Conservation (phyloP, 2,797 vertebrate genomes). For the Darevskia mixta region DNA sequence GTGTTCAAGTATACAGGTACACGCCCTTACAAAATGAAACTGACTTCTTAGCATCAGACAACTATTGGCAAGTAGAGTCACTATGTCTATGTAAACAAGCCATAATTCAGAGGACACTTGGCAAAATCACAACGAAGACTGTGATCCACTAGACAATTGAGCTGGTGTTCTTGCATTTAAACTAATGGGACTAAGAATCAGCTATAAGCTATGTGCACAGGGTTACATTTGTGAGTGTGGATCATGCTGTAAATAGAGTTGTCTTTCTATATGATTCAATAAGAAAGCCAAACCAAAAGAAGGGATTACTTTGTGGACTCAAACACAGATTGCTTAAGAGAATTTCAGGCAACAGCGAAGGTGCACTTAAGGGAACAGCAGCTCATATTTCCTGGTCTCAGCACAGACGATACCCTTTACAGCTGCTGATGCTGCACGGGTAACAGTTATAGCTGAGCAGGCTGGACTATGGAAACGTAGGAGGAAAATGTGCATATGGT, state of each 20-base stretch:
- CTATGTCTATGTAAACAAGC: slow-evolving; percentile 23
- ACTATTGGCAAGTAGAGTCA: slow-evolving; percentile 36
- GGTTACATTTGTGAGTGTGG: not conserved
- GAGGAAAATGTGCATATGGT: slow-evolving; percentile 18
- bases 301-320: slow-evolving; percentile 28
- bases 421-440: not conserved
- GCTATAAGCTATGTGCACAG: not conserved
- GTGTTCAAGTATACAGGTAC: slow-evolving; percentile 9
- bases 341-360: slow-evolving; percentile 47
- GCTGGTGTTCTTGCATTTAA: not conserved
- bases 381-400: slow-evolving; percentile 46
- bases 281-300: not conserved
- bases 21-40: slow-evolving; percentile 7
- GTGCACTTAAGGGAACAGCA: slow-evolving; percentile 11
- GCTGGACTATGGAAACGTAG: not conserved
- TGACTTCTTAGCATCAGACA: slow-evolving; percentile 5
- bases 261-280: not conserved
- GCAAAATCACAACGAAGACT: slow-evolving; percentile 14
- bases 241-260: slow-evolving; percentile 1
- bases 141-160: slow-evolving; percentile 2
- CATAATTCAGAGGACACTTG: slow-evolving; percentile 10
- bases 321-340: slow-evolving; percentile 13
- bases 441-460: slow-evolving; percentile 32
- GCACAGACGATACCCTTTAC: slow-evolving; percentile 10
- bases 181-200: not conserved